Evolutionary conservation across 1,140 invertebrate genomes (phyloP).

Genomic region (Chelonus insularis): DNA sequence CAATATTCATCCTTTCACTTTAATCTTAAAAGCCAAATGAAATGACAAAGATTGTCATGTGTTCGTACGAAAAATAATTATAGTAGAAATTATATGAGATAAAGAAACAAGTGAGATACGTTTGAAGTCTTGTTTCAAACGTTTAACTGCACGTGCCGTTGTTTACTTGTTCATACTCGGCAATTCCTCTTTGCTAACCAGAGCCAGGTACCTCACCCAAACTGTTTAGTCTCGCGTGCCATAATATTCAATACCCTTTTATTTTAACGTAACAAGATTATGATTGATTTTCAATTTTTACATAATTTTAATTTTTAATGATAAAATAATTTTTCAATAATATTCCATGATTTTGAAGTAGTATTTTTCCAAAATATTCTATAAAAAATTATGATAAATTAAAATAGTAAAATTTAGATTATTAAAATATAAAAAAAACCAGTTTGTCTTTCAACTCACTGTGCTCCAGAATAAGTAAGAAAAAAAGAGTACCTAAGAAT

Average conservation of each 20-base stretch:
- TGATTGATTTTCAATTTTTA: neutral
- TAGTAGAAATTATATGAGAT: conserved; percentile 21
- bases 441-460: too few species aligned
- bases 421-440: too few species aligned
- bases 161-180: conserved; percentile 52
- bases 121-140: conserved; percentile 59
- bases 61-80: conserved; percentile 23
- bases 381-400: too few species aligned
- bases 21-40: conserved; percentile 15
- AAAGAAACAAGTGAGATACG: conserved; percentile 38
- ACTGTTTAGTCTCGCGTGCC: conserved; percentile 25
- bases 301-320: too few species aligned
- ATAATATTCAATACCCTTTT: neutral
- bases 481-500: too few species aligned
- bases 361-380: too few species aligned
- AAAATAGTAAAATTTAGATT: too few species aligned
- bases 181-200: conserved; percentile 49
- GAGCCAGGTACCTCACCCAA: conserved; percentile 30
- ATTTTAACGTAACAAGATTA: neutral
- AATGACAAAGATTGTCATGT: too few species aligned
- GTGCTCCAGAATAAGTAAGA: too few species aligned
- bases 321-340: too few species aligned
- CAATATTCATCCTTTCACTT: conserved; percentile 17
- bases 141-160: conserved; percentile 54
- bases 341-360: too few species aligned